Conservation (phyloP, 2,888 invertebrate genomes). For the Tiliacea aurago region DNA sequence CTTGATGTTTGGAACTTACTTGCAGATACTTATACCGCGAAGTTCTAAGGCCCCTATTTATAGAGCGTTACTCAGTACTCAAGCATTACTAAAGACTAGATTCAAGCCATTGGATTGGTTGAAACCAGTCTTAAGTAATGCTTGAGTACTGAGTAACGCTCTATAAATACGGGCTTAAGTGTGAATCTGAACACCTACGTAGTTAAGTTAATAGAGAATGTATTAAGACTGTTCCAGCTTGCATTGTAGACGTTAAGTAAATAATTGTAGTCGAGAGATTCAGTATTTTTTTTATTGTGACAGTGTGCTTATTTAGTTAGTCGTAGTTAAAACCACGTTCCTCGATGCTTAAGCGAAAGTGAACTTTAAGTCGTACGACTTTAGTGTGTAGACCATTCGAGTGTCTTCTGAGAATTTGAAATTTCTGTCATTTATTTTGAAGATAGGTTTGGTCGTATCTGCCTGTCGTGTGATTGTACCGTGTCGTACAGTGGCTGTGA, state of each 20-base stretch:
- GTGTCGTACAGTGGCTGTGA: slow-evolving; percentile 86
- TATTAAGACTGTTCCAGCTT: slow-evolving; percentile 61
- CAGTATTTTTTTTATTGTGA: slow-evolving; percentile 78
- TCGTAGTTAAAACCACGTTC: slow-evolving; percentile 64
- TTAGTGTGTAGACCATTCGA: slow-evolving; percentile 37
- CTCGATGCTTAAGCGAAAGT: slow-evolving; percentile 50
- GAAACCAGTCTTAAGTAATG: too few species aligned
- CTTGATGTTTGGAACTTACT: slow-evolving; percentile 31
- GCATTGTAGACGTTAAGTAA: slow-evolving; percentile 58
- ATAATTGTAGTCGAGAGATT: slow-evolving; percentile 69
- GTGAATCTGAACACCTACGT: slow-evolving; percentile 27
- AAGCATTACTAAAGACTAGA: too few species aligned
- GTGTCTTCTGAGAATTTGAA: slow-evolving; percentile 45
- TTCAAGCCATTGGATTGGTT: too few species aligned
- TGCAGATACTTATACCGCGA: slow-evolving; percentile 25
- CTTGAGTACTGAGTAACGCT: too few species aligned
- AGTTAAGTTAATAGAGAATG: slow-evolving; percentile 40
- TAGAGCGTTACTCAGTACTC: too few species aligned
- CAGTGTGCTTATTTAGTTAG: slow-evolving; percentile 64
- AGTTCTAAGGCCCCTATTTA: too few species aligned
- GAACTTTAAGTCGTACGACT: slow-evolving; percentile 52
- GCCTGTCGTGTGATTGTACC: slow-evolving; percentile 70
- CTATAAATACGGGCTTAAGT: too few species aligned
- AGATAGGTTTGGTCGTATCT: slow-evolving; percentile 57
- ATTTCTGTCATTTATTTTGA: slow-evolving; percentile 37